Evolutionary conservation across 2,113 vertebrate species (phyloP).

Genomic region (Fulmarus glacialis): DNA sequence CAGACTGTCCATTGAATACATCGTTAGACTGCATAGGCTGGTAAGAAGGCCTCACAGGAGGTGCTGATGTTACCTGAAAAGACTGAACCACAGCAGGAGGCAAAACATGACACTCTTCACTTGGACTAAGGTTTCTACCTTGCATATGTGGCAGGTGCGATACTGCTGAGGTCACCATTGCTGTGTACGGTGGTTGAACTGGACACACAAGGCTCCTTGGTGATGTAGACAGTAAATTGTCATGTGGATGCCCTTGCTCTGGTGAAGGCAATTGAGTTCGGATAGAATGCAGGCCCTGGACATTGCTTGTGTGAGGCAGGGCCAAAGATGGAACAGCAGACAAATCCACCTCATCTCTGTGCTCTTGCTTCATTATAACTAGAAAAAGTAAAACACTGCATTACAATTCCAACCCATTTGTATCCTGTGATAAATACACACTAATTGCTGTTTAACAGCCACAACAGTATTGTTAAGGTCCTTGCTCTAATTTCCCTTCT

Average conservation of each 20-base stretch:
- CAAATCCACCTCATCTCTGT: constrained; percentile 90
- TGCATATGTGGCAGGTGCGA: constrained; percentile 90
- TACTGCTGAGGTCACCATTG: constrained; percentile 85
- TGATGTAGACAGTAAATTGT: constrained; percentile 85
- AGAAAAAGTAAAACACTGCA: constrained; percentile 10
- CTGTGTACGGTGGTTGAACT: constrained; percentile 82
- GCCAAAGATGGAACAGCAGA: constrained; percentile 82
- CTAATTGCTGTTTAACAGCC: not conserved
- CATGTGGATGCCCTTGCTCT: constrained; percentile 85
- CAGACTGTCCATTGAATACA: constrained; percentile 88
- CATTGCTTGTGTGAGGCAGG: constrained; percentile 76
- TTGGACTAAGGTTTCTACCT: constrained; percentile 82
- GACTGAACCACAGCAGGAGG: constrained; percentile 79
- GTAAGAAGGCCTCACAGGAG: constrained; percentile 84
- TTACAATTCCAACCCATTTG: not conserved
- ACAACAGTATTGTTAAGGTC: not conserved
- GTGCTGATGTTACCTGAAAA: constrained; percentile 84
- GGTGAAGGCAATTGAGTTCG: constrained; percentile 87
- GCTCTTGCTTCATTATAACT: constrained; percentile 96
- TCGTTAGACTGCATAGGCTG: constrained; percentile 87
- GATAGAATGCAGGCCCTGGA: constrained; percentile 74
- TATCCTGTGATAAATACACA: not conserved
- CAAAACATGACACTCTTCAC: constrained; percentile 86
- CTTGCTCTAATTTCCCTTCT: not conserved
- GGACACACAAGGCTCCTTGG: constrained; percentile 85